Percentiles rank a stretch among this genome's conserved stretches.
Evolutionary conservation across 2,113 vertebrate genomes (phyloP).

Genomic region (Colaptes auratus): DNA sequence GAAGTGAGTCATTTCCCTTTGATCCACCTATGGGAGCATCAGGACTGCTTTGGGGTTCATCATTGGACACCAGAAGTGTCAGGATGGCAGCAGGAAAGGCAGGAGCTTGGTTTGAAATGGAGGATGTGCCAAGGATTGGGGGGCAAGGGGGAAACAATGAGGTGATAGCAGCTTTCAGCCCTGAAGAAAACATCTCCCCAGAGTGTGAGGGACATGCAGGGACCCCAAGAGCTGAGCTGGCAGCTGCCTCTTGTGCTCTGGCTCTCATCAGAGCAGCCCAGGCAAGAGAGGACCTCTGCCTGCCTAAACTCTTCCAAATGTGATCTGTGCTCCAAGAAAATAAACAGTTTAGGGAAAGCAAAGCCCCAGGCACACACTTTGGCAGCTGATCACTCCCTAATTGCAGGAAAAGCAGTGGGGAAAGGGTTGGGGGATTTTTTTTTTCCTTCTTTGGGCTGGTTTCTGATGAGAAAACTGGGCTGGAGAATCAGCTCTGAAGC

Average conservation of each 20-base stretch:
- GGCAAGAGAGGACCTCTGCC: not conserved
- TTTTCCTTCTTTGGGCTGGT: not conserved
- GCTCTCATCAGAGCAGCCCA: not conserved
- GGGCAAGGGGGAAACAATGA: accelerated
- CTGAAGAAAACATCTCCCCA: not conserved
- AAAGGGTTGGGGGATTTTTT: not conserved
- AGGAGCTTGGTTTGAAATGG: not conserved
- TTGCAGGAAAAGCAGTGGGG: conserved; percentile 43
- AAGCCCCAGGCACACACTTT: conserved; percentile 48
- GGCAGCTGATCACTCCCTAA: conserved; percentile 41
- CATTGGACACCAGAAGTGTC: not conserved
- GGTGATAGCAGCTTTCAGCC: not conserved
- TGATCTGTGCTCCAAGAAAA: conserved; percentile 36
- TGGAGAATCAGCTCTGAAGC: not conserved
- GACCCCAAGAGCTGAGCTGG: not conserved
- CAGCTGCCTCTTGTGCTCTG: not conserved
- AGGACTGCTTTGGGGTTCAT: accelerated
- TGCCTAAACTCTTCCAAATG: conserved; percentile 58
- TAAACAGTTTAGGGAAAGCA: conserved; percentile 47
- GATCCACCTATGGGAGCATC: not conserved
- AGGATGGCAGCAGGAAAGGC: not conserved
- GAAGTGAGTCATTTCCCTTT: not conserved
- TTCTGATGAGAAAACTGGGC: conserved; percentile 55
- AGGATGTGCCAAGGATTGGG: not conserved
- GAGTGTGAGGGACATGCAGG: not conserved